Percentiles rank a stretch among this genome's conserved stretches.
phyloP scores from a whole-genome alignment of 2,113 vertebrate species.

The Jaculus jaculus region DNA sequence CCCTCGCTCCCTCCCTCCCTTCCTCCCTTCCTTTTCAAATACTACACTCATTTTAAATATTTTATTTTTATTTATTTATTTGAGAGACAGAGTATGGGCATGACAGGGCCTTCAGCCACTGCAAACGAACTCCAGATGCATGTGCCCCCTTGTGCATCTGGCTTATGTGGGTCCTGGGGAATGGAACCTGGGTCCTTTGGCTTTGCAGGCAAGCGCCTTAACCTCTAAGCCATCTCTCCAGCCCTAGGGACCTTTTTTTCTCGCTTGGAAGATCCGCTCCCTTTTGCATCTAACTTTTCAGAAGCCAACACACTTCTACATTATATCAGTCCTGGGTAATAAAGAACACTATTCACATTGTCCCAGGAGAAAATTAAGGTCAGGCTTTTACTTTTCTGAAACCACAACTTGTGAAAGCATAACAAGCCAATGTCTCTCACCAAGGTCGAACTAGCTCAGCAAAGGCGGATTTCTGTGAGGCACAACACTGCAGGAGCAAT shows the following conservation, averaged over 20 bases:
- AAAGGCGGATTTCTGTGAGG: slow-evolving; percentile 61
- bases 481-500: slow-evolving; percentile 71
- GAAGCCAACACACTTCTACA: slow-evolving; percentile 20
- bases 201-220: too few relatives aligned
- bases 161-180: too few relatives aligned
- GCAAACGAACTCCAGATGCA: too few relatives aligned
- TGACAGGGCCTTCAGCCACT: too few relatives aligned
- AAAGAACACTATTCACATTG: slow-evolving; percentile 64
- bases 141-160: too few relatives aligned
- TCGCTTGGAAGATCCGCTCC: slow-evolving; percentile 10
- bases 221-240: too few relatives aligned
- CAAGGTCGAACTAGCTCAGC: slow-evolving; percentile 65
- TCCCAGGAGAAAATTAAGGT: slow-evolving; percentile 56
- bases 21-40: too few relatives aligned
- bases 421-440: slow-evolving; percentile 68
- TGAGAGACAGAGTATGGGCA: too few relatives aligned
- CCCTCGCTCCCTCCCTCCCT: not conserved
- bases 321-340: slow-evolving; percentile 9
- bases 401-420: slow-evolving; percentile 75
- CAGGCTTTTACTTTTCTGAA: slow-evolving; percentile 61
- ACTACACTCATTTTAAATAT: too few relatives aligned
- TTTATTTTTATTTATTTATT: too few relatives aligned
- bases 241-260: not conserved
- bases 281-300: slow-evolving; percentile 38
- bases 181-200: too few relatives aligned